Base-by-base conservation (phyloP, 2,797 vertebrate species). In the Enteromius radiatus region DNA sequence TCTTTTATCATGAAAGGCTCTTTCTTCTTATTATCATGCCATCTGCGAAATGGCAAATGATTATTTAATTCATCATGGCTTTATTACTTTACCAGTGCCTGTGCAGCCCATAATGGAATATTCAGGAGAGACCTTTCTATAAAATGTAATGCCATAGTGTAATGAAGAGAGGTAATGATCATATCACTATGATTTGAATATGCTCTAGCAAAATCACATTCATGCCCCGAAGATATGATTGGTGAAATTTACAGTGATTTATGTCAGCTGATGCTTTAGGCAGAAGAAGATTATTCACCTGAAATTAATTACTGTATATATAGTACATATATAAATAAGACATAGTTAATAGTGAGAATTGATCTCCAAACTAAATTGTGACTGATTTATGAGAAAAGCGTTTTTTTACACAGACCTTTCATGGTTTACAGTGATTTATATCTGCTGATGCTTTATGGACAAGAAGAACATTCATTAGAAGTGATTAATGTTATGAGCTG, bases 51-150 rank as follows among this genome's bases (percentile, higher is more conserved):
- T 33, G 23, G 36, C 10, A 23, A 23, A 71, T 9, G 52, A 61
- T 71, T 82, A 74, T 82, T 31, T 41, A 17, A 33, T 67, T 75
- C 2, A 38, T 81, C n/a, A 47, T 36, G 41, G 47, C 17, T 49
- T 31, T 63, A 71, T 61, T 43, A 21, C 49, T 31, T 21, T 71
- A 45, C 54, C 41, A 38, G 31, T 8, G 21, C n/a, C 41, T 47
- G 19, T 14, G 28, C 19, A 38, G 21, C 21, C 9, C 28, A 15
- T 74, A 19, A 73, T 64, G 21, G 14, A 73, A 49, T 71, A 49
- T 73, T 21, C 38, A 17, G 36, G 26, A 71, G 7, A 7, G 28
- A 61, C 21, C 19, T 63, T 49, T 63, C 26, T 69, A 21, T 80
- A 38, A 0, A 61, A 45, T 71, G 2, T 31, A 71, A 28, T 54